A percentile compares a stretch with the other conserved stretches of the same genome.
Conservation (phyloP, 2,113 vertebrate genomes). For the Campylorhamphus procurvoides region DNA sequence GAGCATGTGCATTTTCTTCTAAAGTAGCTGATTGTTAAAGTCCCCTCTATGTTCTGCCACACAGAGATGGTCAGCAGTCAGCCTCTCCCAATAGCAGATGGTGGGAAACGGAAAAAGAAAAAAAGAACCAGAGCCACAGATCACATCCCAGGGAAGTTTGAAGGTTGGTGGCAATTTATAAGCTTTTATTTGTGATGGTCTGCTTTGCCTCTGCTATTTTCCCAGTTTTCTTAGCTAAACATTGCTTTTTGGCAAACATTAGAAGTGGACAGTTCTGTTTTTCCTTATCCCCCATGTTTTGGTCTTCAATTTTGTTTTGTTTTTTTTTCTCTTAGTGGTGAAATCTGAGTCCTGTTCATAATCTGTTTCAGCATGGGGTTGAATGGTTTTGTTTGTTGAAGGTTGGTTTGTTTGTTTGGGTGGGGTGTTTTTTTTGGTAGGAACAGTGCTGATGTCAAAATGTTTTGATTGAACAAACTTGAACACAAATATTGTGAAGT, state of each 20-base stretch:
- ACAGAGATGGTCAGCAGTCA: slow-evolving; percentile 88
- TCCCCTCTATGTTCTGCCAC: slow-evolving; percentile 38
- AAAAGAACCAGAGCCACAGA: slow-evolving; percentile 86
- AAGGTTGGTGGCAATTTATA: slow-evolving; percentile 77
- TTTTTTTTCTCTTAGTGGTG: not conserved
- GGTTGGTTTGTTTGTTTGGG: not conserved
- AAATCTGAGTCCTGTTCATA: not conserved
- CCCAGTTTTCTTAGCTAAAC: not conserved
- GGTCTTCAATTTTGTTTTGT: not conserved
- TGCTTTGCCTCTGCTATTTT: not conserved
- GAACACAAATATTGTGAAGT: not conserved
- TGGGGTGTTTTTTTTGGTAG: not conserved
- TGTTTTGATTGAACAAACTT: not conserved
- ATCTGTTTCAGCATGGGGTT: not conserved
- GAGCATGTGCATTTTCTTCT: not conserved
- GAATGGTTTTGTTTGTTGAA: not conserved
- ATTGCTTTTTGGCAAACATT: not conserved
- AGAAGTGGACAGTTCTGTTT: not conserved
- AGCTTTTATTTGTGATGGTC: not conserved
- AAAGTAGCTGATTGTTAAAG: not conserved
- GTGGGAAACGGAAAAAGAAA: slow-evolving; percentile 88
- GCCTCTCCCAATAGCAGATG: slow-evolving; percentile 83
- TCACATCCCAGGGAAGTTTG: slow-evolving; percentile 86
- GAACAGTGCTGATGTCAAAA: not conserved
- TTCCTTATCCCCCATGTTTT: not conserved